phyloP scores from a whole-genome alignment of 92 coral and sea anemone species.

The Epizoanthus stellaris region DNA sequence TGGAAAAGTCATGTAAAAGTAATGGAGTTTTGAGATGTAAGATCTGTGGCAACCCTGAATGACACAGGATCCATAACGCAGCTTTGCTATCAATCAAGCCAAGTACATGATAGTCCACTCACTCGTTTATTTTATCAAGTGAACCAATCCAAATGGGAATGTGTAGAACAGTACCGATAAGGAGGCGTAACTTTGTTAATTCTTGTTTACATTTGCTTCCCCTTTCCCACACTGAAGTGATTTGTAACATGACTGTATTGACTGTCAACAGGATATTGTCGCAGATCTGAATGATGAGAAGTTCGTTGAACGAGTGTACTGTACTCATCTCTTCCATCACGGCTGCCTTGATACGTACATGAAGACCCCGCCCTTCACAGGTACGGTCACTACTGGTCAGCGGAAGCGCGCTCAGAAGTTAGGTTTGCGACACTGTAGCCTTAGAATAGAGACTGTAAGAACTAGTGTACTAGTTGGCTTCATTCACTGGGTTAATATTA shows the following conservation, averaged over 20 bases:
- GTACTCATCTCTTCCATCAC: conserved; percentile 89
- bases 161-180: too few species aligned
- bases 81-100: too few species aligned
- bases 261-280: conserved; percentile 71
- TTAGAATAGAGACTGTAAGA: neutral
- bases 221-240: neutral
- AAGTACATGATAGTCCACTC: too few species aligned
- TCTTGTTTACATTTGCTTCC: too few species aligned
- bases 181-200: too few species aligned
- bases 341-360: conserved; percentile 95
- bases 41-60: too few species aligned
- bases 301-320: conserved; percentile 95
- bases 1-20: too few species aligned
- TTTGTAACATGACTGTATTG: neutral
- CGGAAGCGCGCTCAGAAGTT: neutral
- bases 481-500: too few species aligned
- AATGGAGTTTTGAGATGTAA: too few species aligned
- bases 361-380: conserved; percentile 99
- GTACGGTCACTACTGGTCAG: conserved; percentile 44
- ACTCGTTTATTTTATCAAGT: neutral
- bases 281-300: conserved; percentile 74
- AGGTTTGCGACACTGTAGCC: neutral
- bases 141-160: too few species aligned
- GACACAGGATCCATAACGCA: too few species aligned
- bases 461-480: too few species aligned